A percentile compares a stretch with the other conserved stretches of the same genome.
Conservation (phyloP, 2,113 vertebrate genomes). For the Heterocephalus glaber region DNA sequence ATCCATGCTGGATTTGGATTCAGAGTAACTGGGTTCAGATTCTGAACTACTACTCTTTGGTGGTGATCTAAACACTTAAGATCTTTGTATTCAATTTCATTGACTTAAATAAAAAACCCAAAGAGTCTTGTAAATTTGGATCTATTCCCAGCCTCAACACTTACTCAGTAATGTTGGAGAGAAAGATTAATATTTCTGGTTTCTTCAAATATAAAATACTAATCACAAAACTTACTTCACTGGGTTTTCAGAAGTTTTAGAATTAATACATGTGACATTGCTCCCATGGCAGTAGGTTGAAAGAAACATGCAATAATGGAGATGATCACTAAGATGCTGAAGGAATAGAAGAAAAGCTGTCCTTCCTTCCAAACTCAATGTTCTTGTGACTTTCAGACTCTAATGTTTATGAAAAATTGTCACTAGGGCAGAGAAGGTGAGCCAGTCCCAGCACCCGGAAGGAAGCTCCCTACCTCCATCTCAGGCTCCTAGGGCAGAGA, state of each 20-base stretch:
- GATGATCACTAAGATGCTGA: not conserved
- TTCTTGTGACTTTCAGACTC: not conserved
- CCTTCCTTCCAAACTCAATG: not conserved
- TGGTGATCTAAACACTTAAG: not conserved
- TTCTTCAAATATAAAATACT: not conserved
- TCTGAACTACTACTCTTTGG: not conserved
- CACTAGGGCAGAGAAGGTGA: too few species aligned
- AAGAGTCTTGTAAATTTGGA: not conserved
- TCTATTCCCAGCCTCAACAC: not conserved
- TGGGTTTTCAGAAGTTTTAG: not conserved
- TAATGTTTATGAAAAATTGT: constrained; percentile 17
- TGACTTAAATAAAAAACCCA: constrained; percentile 20
- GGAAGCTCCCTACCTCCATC: too few species aligned
- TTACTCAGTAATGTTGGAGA: constrained; percentile 14
- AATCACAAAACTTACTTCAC: not conserved
- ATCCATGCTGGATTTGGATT: not conserved
- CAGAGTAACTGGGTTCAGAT: not conserved
- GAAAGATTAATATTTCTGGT: not conserved
- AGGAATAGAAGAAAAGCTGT: not conserved
- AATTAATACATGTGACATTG: not conserved
- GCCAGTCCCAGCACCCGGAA: too few species aligned
- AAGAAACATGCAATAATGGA: not conserved
- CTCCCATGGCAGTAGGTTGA: not conserved
- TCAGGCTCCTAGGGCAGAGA: too few species aligned
- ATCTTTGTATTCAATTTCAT: not conserved